Evolutionary conservation across 2,888 invertebrate genomes (phyloP).

Genomic region (Athripsodes cinereus): DNA sequence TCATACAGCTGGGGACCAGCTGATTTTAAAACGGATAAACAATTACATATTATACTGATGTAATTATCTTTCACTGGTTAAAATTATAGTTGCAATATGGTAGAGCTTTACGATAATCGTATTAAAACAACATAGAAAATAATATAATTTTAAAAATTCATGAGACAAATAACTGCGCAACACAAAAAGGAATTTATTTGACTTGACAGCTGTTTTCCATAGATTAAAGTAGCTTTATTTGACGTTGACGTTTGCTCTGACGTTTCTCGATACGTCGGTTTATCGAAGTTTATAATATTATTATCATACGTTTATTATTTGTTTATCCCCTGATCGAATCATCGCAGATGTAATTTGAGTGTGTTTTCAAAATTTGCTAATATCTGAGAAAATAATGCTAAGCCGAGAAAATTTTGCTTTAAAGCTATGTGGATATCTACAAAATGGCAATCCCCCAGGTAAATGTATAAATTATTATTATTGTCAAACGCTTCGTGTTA

Average conservation of each 20-base stretch:
- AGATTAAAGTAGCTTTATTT: not conserved
- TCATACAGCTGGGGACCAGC: not conserved
- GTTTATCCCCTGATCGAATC: not conserved
- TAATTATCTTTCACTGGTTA: too few species aligned
- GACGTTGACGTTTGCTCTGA: not conserved
- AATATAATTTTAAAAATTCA: too few species aligned
- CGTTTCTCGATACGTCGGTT: not conserved
- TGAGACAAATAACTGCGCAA: too few species aligned
- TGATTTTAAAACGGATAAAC: not conserved
- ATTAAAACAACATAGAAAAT: too few species aligned
- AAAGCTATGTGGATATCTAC: conserved; percentile 52
- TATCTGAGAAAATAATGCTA: conserved; percentile 20
- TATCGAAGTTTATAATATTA: not conserved
- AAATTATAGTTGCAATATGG: too few species aligned
- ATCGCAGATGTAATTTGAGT: not conserved
- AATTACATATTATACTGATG: too few species aligned
- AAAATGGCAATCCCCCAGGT: conserved; percentile 30
- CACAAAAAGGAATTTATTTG: not conserved
- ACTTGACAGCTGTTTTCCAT: not conserved
- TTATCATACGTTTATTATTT: not conserved
- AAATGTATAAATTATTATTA: too few species aligned
- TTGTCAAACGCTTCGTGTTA: too few species aligned
- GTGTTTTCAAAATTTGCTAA: not conserved
- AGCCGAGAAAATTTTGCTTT: conserved; percentile 50
- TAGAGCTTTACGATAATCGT: too few species aligned